phyloP scores from a whole-genome alignment of 2,113 vertebrate species.

The Cyphomyrus discorhynchus region DNA sequence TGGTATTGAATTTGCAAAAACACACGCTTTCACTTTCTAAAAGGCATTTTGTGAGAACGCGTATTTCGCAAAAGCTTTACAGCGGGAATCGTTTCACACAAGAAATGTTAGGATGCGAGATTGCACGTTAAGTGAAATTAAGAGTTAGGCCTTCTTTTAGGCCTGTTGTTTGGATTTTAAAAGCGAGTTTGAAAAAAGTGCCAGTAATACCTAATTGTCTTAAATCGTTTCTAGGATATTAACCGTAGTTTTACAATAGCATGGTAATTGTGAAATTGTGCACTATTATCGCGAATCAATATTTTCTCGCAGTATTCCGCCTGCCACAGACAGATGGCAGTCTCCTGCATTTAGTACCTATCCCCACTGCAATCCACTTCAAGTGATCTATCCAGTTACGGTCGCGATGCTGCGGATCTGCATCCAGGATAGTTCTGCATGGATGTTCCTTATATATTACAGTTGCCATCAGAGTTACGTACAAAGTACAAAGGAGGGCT shows the following conservation, averaged over 20 bases:
- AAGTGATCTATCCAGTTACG: neutral
- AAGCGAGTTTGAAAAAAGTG: neutral
- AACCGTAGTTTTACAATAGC: neutral
- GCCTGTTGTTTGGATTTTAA: neutral
- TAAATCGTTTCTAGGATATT: neutral
- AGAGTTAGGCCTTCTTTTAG: neutral
- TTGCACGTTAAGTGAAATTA: neutral
- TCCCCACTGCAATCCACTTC: neutral
- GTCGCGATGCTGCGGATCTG: neutral
- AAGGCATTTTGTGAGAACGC: neutral
- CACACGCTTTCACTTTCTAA: neutral
- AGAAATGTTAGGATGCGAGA: neutral
- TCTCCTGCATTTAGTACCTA: neutral
- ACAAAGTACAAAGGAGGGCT: neutral
- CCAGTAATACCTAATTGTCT: neutral
- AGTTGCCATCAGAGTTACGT: neutral
- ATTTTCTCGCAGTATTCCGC: neutral
- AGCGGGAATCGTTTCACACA: neutral
- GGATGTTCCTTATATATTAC: neutral
- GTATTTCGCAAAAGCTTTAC: neutral
- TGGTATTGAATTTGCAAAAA: neutral
- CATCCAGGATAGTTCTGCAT: neutral
- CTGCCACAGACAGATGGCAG: constrained; percentile 8
- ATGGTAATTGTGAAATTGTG: neutral
- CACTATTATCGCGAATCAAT: neutral